These are phyloP conservation scores for Glareola pratincola DNA, from an alignment of 2,113 vertebrate species.

Conservation along the genomic window DNA sequence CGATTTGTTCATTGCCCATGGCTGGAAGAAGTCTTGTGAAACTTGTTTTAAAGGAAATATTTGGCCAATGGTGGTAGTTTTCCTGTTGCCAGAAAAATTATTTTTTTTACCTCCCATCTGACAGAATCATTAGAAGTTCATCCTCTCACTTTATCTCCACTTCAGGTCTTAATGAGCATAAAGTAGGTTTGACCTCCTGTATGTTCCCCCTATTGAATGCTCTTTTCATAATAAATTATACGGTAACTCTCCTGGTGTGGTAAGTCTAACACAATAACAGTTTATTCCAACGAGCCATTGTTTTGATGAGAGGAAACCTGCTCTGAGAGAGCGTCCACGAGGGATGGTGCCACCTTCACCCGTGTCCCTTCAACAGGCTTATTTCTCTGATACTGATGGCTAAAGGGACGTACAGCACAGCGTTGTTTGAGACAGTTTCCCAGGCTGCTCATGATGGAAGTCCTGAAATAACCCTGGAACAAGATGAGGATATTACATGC, in stretches of 20 bases:
- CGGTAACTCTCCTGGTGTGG: background rate
- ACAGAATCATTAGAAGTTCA: background rate
- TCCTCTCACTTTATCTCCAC: background rate
- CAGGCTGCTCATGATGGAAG: background rate
- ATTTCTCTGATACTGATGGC: background rate
- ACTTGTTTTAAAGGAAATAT: background rate
- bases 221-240: background rate
- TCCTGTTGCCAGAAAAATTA: background rate
- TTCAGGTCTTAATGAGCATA: background rate
- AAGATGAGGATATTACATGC: background rate
- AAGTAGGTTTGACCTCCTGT: background rate
- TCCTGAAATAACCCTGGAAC: background rate
- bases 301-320: background rate
- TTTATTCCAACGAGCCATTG: background rate
- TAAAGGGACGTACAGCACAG: background rate
- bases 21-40: background rate
- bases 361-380: fast-evolving
- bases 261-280: background rate
- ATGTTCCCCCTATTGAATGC: background rate
- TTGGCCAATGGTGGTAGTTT: background rate
- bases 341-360: background rate
- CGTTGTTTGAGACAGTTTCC: background rate
- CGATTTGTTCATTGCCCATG: background rate
- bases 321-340: background rate
- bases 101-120: background rate